Evolutionary conservation across 2,888 invertebrate genomes (phyloP), one percentile per base, ranked within the genome.

Genomic region (Rhingia campestris): DNA sequence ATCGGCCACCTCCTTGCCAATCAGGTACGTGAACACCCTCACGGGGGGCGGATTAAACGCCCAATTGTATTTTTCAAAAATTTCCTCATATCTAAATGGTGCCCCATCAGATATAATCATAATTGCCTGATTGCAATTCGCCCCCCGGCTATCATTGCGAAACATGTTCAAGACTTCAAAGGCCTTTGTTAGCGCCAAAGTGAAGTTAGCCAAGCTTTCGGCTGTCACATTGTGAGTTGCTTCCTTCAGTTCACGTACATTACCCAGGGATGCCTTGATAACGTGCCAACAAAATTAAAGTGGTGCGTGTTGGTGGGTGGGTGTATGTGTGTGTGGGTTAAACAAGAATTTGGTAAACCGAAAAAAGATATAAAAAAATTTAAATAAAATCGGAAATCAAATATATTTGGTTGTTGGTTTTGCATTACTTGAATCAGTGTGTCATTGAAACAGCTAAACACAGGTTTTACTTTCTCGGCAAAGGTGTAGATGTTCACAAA

Each of bases 61-160:
- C 96, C 97, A 97, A 91, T 99, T 99, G 92, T 96, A 97, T 86
- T 94, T 93, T 89, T 97, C 94, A 91, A 99, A 99, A 73, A 98
- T 95, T 88, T 98, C 96, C 90, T 97, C 96, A 92, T 95, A 98
- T 89, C 96, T 97, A 89, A 97, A 97, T 53, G 99, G 98, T 12
- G 99, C 98, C 32, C 99, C 99, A 91, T 99, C 99, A n/a, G 99
- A 99, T 87, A 99, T 95, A 87, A 99, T 92, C 99, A 99, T 99
- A 88, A 99, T 99, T 37, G 98, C 99, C 93, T 98, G 96, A 92
- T 97, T 97, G 90, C 96, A 96, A 87, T 93, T 93, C 49, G 96
- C 95, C 51, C 95, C 96, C 53, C 94, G 93, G 58, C 93, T 92
- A 86, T 93, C 93, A 33, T 92, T 92, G 86, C 94, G 93, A 88